A percentile compares a stretch with the other conserved stretches of the same genome.
Evolutionary conservation across 1,140 invertebrate genomes (phyloP).

Genomic region (Lasioglossum baleicum): DNA sequence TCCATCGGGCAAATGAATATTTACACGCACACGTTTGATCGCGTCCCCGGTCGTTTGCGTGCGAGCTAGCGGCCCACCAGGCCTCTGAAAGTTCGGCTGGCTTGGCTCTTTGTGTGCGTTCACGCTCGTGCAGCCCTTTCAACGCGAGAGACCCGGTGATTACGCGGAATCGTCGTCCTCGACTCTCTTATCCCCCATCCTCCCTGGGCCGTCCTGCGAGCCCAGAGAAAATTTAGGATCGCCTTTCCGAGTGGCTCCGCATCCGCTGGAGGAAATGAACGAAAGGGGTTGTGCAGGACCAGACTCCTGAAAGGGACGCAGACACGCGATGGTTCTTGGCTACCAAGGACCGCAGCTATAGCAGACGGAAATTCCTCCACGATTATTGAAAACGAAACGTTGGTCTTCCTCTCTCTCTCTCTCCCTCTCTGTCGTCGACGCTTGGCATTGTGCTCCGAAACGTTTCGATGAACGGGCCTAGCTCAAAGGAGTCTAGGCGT

Average conservation of each 20-base stretch:
- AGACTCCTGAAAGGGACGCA: slow-evolving; percentile 7
- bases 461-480: not conserved
- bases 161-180: slow-evolving; percentile 26
- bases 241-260: slow-evolving; percentile 45
- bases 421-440: not conserved
- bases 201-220: not conserved
- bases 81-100: slow-evolving; percentile 9
- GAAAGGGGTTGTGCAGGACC: slow-evolving; percentile 10
- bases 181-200: not conserved
- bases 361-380: not conserved
- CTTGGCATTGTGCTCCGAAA: not conserved
- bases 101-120: slow-evolving; percentile 29
- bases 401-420: not conserved
- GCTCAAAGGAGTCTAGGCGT: slow-evolving; percentile 3
- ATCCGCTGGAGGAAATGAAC: slow-evolving; percentile 52
- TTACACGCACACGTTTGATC: slow-evolving; percentile 42
- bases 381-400: slow-evolving; percentile 4
- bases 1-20: slow-evolving; percentile 26
- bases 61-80: not conserved
- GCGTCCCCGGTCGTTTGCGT: not conserved
- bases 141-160: slow-evolving; percentile 28
- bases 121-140: slow-evolving; percentile 34
- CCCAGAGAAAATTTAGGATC: slow-evolving; percentile 51
- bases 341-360: not conserved
- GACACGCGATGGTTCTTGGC: slow-evolving; percentile 1